Evolutionary conservation across 2,797 vertebrate genomes (phyloP).

Genomic region (Spinus olivaceus): DNA sequence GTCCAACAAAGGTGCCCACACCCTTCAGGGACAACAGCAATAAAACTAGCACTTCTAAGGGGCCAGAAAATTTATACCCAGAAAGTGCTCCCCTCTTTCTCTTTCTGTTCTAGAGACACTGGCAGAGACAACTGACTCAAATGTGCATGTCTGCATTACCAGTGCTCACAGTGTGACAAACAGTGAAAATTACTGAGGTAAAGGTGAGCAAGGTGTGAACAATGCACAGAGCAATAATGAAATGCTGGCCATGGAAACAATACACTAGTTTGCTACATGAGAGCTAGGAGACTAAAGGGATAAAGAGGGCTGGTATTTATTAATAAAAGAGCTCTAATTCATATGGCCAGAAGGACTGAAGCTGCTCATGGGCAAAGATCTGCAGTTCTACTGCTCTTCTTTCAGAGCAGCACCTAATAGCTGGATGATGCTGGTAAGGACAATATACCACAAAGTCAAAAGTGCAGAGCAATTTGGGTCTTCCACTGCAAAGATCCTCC

Average conservation of each 20-base stretch:
- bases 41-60: neutral
- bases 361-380: neutral
- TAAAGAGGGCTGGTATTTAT: neutral
- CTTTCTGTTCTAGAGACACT: neutral
- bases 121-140: neutral
- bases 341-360: neutral
- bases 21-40: neutral
- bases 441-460: neutral
- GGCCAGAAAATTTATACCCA: neutral
- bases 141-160: neutral
- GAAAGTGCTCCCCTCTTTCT: neutral
- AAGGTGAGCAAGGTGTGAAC: neutral
- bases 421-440: neutral
- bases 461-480: neutral
- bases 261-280: neutral
- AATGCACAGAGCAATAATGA: neutral
- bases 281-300: neutral
- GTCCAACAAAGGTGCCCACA: neutral
- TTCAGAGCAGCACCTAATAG: neutral
- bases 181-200: neutral
- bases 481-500: neutral
- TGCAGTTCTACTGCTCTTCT: neutral
- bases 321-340: neutral
- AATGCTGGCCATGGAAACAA: neutral
- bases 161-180: neutral